These are phyloP conservation scores for Danio albolineatus DNA, from an alignment of 2,797 vertebrate species.

Conservation along the genomic window DNA sequence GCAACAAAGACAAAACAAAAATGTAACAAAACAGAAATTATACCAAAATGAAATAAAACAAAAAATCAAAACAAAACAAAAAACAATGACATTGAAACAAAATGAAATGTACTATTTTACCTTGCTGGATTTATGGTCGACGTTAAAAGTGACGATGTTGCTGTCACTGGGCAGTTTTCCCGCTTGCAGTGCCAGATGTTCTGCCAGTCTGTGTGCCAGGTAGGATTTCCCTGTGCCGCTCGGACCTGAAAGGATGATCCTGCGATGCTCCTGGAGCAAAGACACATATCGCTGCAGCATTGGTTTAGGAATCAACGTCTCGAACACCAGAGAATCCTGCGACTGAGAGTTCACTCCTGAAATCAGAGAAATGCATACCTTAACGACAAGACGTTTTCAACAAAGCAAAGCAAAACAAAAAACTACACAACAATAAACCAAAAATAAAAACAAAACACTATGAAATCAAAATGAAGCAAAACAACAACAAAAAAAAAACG, in stretches of 20 bases:
- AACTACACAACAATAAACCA: too few relatives aligned
- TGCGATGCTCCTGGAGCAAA: constrained; percentile 89
- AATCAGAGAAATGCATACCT: constrained; percentile 36
- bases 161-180: constrained; percentile 83
- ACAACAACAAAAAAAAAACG: too few relatives aligned
- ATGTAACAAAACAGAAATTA: too few relatives aligned
- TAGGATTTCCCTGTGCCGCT: constrained; percentile 96
- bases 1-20: not conserved
- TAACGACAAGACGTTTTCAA: too few relatives aligned
- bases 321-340: constrained; percentile 91
- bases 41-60: too few relatives aligned
- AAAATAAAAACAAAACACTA: too few relatives aligned
- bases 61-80: not conserved
- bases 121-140: constrained; percentile 98
- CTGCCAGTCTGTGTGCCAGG: constrained; percentile 90
- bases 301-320: constrained; percentile 92
- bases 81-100: too few relatives aligned
- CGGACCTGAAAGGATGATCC: constrained; percentile 95
- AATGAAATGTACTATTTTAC: constrained; percentile 68
- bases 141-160: constrained; percentile 91
- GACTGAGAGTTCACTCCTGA: constrained; percentile 86
- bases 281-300: constrained; percentile 95
- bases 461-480: too few relatives aligned
- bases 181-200: constrained; percentile 87
- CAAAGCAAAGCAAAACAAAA: too few relatives aligned